A percentile compares a stretch with the other conserved stretches of the same genome.
Evolutionary conservation across 2,888 invertebrate genomes (phyloP).

Genomic region (Pseudoips prasinana): DNA sequence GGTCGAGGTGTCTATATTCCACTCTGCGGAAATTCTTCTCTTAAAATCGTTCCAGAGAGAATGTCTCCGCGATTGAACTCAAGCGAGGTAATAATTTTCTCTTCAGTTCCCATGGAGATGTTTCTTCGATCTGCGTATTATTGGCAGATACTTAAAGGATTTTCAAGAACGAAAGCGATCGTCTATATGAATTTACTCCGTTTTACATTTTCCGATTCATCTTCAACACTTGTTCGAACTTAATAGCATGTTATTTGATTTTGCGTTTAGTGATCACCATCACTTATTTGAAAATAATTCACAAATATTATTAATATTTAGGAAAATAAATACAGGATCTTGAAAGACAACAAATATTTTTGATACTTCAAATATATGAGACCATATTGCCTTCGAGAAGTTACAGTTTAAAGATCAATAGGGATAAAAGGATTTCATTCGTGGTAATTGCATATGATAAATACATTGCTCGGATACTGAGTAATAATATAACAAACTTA

Average conservation of each 20-base stretch:
- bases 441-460: too few species aligned
- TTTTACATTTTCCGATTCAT: constrained; percentile 16
- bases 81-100: constrained; percentile 72
- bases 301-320: too few species aligned
- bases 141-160: constrained; percentile 55
- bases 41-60: constrained; percentile 60
- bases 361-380: too few species aligned
- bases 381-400: too few species aligned
- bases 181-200: constrained; percentile 35
- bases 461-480: too few species aligned
- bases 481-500: too few species aligned
- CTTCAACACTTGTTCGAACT: constrained; percentile 16
- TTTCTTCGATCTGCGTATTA: constrained; percentile 60
- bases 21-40: constrained; percentile 69
- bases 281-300: constrained; percentile 37
- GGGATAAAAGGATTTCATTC: too few species aligned
- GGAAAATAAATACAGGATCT: too few species aligned
- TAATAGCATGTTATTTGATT: constrained; percentile 17
- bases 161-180: constrained; percentile 47
- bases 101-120: constrained; percentile 55
- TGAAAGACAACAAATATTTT: too few species aligned
- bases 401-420: too few species aligned
- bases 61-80: constrained; percentile 62
- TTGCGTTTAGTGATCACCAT: too few species aligned
- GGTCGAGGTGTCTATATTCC: constrained; percentile 78